Conservation (phyloP, 2,888 invertebrate species). For the Phortica magna region DNA sequence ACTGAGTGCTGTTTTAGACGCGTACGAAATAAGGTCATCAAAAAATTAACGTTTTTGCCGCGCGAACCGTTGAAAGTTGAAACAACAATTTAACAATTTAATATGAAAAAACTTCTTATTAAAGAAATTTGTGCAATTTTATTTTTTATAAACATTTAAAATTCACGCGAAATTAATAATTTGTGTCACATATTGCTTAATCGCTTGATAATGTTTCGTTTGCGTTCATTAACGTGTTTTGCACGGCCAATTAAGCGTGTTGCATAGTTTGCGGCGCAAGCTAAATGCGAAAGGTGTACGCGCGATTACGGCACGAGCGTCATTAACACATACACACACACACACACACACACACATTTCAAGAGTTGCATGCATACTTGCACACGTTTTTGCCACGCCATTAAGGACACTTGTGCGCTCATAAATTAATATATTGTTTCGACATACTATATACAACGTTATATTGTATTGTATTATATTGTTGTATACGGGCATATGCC, state of each 20-base stretch:
- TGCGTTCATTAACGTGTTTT: conserved; percentile 10
- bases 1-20: conserved; percentile 38
- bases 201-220: conserved; percentile 22
- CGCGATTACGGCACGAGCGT: not conserved
- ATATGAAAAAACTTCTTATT: not conserved
- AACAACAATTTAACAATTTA: not conserved
- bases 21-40: conserved; percentile 21
- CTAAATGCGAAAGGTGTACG: not conserved
- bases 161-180: not conserved
- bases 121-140: not conserved
- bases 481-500: not conserved
- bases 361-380: conserved; percentile 9
- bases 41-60: conserved; percentile 5
- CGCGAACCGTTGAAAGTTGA: not conserved
- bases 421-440: conserved; percentile 65
- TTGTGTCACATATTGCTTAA: conserved; percentile 14
- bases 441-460: not conserved
- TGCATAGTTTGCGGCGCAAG: not conserved
- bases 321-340: conserved; percentile 2
- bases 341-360: conserved; percentile 13
- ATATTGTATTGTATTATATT: not conserved
- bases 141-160: not conserved
- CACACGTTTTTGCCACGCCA: conserved; percentile 48
- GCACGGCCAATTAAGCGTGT: conserved; percentile 20
- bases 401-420: conserved; percentile 54